Base-by-base conservation (phyloP, 1,140 invertebrate genomes). In the Drosophila nannoptera region DNA sequence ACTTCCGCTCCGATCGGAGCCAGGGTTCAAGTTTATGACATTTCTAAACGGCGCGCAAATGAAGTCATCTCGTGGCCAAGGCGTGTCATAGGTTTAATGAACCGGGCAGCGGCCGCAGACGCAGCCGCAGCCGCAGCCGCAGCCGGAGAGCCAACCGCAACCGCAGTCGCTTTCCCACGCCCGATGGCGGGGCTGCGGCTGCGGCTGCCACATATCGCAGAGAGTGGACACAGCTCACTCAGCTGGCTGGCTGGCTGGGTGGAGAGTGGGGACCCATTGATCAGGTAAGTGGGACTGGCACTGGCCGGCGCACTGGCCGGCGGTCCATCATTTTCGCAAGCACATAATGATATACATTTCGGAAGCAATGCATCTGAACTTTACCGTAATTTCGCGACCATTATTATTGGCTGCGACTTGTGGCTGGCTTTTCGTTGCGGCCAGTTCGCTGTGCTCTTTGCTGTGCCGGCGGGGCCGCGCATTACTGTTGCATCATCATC, bases 261-360 rank as follows among this genome's bases (percentile, higher is more conserved):
- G n/a, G n/a, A n/a, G 42, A 16, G 59, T 12, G 9, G 12, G 31
- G 22, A 14, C 22, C 11, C 54, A 75, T 61, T 69, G 52, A 50
- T 69, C 56, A 38, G 31, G 42, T 71, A 74, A 78, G 75, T 75
- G 77, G 67, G 62, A 73, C 45, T 69, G 63, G 77, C 72, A 73
- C 45, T 69, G 63, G 77, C 72, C 78, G 75, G 58, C 22, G 22
- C 22, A 22, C 1, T 22, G 22, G 22, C 40, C 50, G 72, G 72
- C 80, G 76, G 80, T 80, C 73, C 76, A 77, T 84, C 80, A 84
- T 84, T 80, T 84, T 67, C 67, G 75, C 78, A 77, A 71, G 48
- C 81, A 69, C 54, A 59, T 84, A 84, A 84, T 84, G 70, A 84
- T 84, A 84, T 86, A 84, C 74, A 84, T 84, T 84, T 84, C 77